phyloP scores from a whole-genome alignment of 2,888 invertebrate species.

The Melangyna quadrimaculata region DNA sequence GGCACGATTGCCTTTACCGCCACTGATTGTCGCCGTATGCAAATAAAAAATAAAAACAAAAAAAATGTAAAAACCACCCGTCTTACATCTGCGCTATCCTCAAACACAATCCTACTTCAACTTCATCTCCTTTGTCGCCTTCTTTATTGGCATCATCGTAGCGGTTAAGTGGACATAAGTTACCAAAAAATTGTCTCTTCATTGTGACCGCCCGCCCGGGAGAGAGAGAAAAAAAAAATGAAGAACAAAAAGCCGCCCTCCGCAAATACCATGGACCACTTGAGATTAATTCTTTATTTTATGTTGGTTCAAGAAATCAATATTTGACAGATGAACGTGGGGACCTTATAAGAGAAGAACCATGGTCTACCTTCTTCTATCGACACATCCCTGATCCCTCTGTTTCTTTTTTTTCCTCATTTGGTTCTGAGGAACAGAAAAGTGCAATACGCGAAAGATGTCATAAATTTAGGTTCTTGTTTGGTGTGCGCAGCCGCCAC shows the following conservation, averaged over 20 bases:
- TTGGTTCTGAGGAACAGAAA: constrained; percentile 17
- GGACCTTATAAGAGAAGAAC: constrained; percentile 5
- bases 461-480: constrained; percentile 68
- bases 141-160: constrained; percentile 70
- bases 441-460: constrained; percentile 61
- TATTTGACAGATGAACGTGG: constrained; percentile 67
- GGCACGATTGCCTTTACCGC: constrained; percentile 13
- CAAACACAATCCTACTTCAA: constrained; percentile 52
- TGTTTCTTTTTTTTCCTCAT: neutral
- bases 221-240: neutral
- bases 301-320: constrained; percentile 70
- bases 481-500: constrained; percentile 67
- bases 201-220: constrained; percentile 48
- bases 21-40: constrained; percentile 36
- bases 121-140: constrained; percentile 70
- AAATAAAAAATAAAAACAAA: constrained; percentile 29
- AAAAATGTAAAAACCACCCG: constrained; percentile 12
- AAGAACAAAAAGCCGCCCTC: constrained; percentile 61
- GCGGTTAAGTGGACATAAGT: constrained; percentile 71
- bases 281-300: constrained; percentile 72
- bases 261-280: constrained; percentile 68
- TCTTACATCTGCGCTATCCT: constrained; percentile 17
- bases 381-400: constrained; percentile 6
- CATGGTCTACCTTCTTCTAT: neutral
- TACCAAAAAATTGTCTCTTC: constrained; percentile 72